Evolutionary conservation across 2,113 vertebrate species (phyloP).

Genomic region (Ailurus styani): DNA sequence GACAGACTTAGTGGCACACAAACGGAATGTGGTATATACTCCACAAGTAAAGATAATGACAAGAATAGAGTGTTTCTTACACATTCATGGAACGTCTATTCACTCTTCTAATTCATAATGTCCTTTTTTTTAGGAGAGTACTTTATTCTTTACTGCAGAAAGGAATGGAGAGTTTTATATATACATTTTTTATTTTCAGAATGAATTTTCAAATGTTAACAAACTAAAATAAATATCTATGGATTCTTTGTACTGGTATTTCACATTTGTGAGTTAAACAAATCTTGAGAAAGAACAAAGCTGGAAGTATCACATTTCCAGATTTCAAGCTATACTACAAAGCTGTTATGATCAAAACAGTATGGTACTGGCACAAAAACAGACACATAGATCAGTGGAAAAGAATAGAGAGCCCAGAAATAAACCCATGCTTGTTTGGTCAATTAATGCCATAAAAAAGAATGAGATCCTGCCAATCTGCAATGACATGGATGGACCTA

Average conservation of each 20-base stretch:
- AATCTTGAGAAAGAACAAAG: not conserved
- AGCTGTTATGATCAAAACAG: not conserved
- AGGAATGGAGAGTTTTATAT: not conserved
- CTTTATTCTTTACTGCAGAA: not conserved
- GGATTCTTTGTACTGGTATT: not conserved
- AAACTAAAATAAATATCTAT: not conserved
- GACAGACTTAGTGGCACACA: too few relatives aligned
- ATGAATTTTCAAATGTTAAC: not conserved
- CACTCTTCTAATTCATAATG: not conserved
- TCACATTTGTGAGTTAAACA: not conserved
- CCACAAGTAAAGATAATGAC: not conserved
- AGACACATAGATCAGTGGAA: not conserved
- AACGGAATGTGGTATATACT: fast-evolving
- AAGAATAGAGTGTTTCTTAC: not conserved
- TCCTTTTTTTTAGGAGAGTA: not conserved
- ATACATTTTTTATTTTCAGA: not conserved
- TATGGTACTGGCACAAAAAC: not conserved
- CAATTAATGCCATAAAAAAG: not conserved
- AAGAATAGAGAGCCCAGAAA: not conserved
- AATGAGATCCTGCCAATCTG: not conserved
- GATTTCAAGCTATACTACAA: not conserved
- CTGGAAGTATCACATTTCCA: not conserved
- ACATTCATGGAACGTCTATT: not conserved
- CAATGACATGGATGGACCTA: not conserved
- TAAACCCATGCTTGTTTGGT: not conserved